Percentiles rank a stretch among this genome's conserved stretches.
Evolutionary conservation across 2,797 vertebrate species (phyloP).

Genomic region (Anomalospiza imberbis): DNA sequence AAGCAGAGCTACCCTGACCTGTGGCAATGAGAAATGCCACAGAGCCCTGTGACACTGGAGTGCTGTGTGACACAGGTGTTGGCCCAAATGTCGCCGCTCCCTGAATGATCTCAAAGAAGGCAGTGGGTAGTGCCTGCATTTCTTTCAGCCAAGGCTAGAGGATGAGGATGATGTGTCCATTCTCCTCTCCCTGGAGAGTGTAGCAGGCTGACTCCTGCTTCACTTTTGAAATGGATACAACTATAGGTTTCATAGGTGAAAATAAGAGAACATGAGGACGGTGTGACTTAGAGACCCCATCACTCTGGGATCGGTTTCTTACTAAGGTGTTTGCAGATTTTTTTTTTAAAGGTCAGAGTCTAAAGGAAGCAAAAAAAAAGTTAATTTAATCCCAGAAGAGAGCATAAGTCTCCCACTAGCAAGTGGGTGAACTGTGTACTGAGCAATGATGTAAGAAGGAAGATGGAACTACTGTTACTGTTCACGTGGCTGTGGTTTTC

Average conservation of each 20-base stretch:
- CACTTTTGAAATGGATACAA: not conserved
- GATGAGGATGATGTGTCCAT: not conserved
- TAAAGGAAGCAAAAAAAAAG: not conserved
- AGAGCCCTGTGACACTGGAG: not conserved
- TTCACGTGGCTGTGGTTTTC: not conserved
- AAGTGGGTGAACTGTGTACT: not conserved
- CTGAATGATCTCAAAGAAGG: not conserved
- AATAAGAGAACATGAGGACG: not conserved
- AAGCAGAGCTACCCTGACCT: not conserved
- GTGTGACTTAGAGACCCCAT: not conserved
- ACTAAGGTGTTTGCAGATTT: not conserved
- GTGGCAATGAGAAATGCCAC: not conserved
- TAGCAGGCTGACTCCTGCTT: not conserved
- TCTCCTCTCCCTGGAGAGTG: not conserved
- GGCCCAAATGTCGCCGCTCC: not conserved
- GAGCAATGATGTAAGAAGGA: not conserved
- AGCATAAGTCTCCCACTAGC: not conserved
- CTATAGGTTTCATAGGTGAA: not conserved
- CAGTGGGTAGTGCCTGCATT: not conserved
- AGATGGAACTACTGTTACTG: not conserved
- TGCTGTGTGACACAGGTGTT: not conserved
- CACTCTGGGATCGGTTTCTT: not conserved
- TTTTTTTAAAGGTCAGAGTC: not conserved
- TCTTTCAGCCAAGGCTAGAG: not conserved
- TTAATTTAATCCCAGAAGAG: not conserved